Conservation (phyloP, 2,797 vertebrate genomes). For the Eulemur albifrons region DNA sequence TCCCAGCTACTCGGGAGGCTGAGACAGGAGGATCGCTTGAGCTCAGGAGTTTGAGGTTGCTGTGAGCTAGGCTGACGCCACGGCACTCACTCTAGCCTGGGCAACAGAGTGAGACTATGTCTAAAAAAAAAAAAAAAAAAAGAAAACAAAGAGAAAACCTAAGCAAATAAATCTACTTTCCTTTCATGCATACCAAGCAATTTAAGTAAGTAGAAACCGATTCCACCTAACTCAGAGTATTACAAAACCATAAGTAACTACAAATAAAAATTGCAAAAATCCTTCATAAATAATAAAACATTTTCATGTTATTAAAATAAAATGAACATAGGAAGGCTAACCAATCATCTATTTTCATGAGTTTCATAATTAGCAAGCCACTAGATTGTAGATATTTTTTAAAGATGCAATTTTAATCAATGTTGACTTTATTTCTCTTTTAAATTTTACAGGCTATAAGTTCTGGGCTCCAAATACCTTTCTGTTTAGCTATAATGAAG, state of each 20-base stretch:
- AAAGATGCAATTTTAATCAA: constrained; percentile 58
- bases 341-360: constrained; percentile 29
- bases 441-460: constrained; percentile 56
- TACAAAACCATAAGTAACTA: constrained; percentile 19
- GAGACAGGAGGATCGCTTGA: too few relatives aligned
- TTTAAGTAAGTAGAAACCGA: background rate
- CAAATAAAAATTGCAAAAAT: constrained; percentile 23
- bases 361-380: constrained; percentile 41
- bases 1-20: too few relatives aligned
- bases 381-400: constrained; percentile 56
- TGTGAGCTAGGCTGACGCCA: too few relatives aligned
- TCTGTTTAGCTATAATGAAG: constrained; percentile 23
- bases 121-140: too few relatives aligned
- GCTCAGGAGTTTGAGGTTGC: too few relatives aligned
- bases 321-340: constrained; percentile 12
- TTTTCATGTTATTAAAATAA: constrained; percentile 45
- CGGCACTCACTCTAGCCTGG: too few relatives aligned
- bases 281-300: constrained; percentile 38
- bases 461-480: constrained; percentile 50
- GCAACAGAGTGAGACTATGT: too few relatives aligned
- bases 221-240: background rate
- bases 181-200: background rate
- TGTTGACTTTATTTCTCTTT: constrained; percentile 53
- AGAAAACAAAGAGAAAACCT: background rate
- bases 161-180: background rate